Base-by-base conservation (phyloP, 2,113 vertebrate species). In the Chelonoidis abingdonii region DNA sequence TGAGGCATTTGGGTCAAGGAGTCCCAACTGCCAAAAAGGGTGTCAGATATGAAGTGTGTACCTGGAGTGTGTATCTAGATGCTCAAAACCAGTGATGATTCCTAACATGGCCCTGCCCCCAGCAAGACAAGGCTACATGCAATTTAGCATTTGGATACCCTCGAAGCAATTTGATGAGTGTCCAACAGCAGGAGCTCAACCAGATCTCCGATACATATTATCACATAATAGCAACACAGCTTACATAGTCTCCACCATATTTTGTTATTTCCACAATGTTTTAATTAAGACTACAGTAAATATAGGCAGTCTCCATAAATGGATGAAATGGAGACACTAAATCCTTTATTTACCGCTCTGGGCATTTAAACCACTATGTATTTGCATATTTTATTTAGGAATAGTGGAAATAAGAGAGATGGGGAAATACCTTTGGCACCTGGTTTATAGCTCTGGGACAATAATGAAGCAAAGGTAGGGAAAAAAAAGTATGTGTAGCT, bases 351-450 rank as follows among this genome's bases (percentile, higher is more conserved):
- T 91, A 52, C 8, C 41, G 27, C 2, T 69, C 2, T 62, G 65
- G 35, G 13, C 21, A 89, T 29, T 25, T 94, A 88, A 97, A 96
- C 65, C 17, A 17, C 91, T 62, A 87, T 92, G 88, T 17, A 96
- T 50, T 57, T 17, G 2, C 5, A 76, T 47, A 80, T 13, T 35
- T 90, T 86, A 47, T 93, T 97, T 86, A 85, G 79, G 53, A 59
- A 54, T 2, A 79, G 6, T 80, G 4, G 13, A 93, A 93, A 90
- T 22, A 88, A 89, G 16, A 92, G 44, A 91, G 35, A 9, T 5
- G 83, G 8, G 31, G 17, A 88, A 84, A 86, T 94, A 89, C 29
- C 75, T 94, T 95, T 75, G 38, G 31, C 79, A 96, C 22, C 8
- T 83, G 14, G 53, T 94, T 90, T 86, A 38, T 72, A 95, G 49